Conservation (phyloP, 2,888 invertebrate species). For the Drosophila nigricruria region DNA sequence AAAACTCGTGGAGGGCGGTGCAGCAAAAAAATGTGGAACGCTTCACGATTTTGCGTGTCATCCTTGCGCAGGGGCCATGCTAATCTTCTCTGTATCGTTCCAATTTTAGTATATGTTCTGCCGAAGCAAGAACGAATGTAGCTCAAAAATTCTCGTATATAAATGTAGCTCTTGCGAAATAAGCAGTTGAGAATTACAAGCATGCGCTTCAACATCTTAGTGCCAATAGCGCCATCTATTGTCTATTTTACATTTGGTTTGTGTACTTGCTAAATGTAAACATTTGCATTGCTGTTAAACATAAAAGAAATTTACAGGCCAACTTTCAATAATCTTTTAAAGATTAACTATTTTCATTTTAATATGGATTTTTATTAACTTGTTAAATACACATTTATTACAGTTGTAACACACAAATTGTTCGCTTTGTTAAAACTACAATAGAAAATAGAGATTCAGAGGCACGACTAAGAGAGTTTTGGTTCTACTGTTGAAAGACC, state of each 20-base stretch:
- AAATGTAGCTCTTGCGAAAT: not conserved
- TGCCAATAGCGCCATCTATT: conserved; percentile 26
- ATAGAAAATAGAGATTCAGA: conserved; percentile 62
- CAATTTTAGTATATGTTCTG: conserved; percentile 52
- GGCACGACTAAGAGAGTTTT: conserved; percentile 72
- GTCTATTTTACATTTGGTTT: not conserved
- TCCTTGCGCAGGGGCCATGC: conserved; percentile 52
- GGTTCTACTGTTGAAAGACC: conserved; percentile 37
- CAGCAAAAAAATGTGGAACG: conserved; percentile 53
- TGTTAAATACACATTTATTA: conserved; percentile 14
- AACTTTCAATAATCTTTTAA: too few species aligned
- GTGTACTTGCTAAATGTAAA: not conserved
- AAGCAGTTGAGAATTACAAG: conserved; percentile 67
- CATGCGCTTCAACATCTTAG: rapidly evolving
- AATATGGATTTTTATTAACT: not conserved
- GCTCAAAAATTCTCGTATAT: not conserved
- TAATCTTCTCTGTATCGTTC: conserved; percentile 54
- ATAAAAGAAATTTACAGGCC: not conserved
- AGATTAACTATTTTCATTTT: too few species aligned
- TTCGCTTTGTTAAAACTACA: conserved; percentile 62
- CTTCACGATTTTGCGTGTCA: conserved; percentile 52
- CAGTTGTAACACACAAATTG: conserved; percentile 61
- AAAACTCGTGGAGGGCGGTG: not conserved
- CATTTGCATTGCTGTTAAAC: too few species aligned
- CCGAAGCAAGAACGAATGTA: conserved; percentile 37